Evolutionary conservation across 2,888 invertebrate genomes (phyloP).

Genomic region (Siphlonurus alternatus): DNA sequence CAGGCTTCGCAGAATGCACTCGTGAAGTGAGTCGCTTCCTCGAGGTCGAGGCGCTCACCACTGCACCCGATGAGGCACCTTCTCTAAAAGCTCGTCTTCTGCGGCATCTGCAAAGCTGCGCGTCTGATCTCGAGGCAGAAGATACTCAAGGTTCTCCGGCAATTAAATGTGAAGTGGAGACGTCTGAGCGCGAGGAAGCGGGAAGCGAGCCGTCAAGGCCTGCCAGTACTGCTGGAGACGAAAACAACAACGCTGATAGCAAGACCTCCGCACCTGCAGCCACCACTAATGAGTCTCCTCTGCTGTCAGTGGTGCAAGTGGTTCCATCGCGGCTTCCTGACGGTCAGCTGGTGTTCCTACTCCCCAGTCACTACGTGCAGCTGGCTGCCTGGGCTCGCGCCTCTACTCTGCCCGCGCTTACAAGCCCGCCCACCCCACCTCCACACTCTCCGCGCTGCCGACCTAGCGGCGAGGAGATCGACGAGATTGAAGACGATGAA

Average conservation of each 20-base stretch:
- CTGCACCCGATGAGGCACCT: conserved; percentile 1
- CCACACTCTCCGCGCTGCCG: not conserved
- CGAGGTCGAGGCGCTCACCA: conserved; percentile 8
- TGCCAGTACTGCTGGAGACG: conserved; percentile 29
- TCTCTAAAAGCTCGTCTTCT: conserved; percentile 38
- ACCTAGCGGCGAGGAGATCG: not conserved
- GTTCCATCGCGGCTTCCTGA: conserved; percentile 38
- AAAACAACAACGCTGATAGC: conserved; percentile 29
- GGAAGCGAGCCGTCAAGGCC: conserved; percentile 16
- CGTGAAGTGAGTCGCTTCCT: conserved; percentile 41
- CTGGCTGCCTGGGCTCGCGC: conserved; percentile 29
- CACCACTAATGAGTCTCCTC: conserved; percentile 8
- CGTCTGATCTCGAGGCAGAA: conserved; percentile 37
- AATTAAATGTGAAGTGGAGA: not conserved
- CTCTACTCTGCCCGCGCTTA: not conserved
- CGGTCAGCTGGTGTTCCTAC: conserved; percentile 40
- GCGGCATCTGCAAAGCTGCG: conserved; percentile 40
- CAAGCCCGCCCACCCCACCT: not conserved
- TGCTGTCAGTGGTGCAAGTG: conserved; percentile 19
- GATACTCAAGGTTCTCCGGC: conserved; percentile 12
- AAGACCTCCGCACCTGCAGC: conserved; percentile 7
- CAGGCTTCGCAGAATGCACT: conserved; percentile 48
- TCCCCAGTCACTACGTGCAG: conserved; percentile 43
- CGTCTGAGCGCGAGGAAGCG: not conserved
- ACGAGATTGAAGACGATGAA: not conserved